phyloP scores from a whole-genome alignment of 2,113 vertebrate genomes.

The Scalopus aquaticus region DNA sequence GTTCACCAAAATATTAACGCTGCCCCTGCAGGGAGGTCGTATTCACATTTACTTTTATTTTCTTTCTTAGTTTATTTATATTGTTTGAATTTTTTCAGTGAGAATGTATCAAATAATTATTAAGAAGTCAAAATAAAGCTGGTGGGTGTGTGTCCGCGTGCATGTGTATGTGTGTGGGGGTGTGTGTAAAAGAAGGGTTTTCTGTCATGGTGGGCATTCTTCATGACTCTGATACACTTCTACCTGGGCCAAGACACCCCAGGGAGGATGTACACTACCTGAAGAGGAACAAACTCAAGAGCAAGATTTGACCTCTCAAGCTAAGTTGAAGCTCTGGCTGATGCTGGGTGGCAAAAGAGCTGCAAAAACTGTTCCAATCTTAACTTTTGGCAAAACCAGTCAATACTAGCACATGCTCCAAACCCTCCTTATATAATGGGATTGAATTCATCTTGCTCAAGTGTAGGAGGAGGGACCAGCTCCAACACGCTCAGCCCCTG shows the following conservation, averaged over 20 bases:
- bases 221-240: not conserved
- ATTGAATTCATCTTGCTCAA: not conserved
- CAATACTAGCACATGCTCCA: not conserved
- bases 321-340: not conserved
- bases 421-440: not conserved
- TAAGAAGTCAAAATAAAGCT: not conserved
- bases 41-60: conserved; percentile 4
- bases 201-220: not conserved
- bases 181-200: no score
- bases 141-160: no score
- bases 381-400: not conserved
- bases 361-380: not conserved
- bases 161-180: no score
- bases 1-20: not conserved
- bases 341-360: not conserved
- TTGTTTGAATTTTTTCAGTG: not conserved
- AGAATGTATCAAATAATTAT: not conserved
- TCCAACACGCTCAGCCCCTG: not conserved
- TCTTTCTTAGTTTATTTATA: not conserved
- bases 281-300: not conserved
- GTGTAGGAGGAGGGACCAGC: rapidly evolving
- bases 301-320: not conserved
- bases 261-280: not conserved
- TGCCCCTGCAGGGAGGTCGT: not conserved
- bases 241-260: not conserved